Evolutionary conservation across 2,113 vertebrate species (phyloP), one percentile per base, ranked within the genome.

Genomic region (Willisornis vidua): DNA sequence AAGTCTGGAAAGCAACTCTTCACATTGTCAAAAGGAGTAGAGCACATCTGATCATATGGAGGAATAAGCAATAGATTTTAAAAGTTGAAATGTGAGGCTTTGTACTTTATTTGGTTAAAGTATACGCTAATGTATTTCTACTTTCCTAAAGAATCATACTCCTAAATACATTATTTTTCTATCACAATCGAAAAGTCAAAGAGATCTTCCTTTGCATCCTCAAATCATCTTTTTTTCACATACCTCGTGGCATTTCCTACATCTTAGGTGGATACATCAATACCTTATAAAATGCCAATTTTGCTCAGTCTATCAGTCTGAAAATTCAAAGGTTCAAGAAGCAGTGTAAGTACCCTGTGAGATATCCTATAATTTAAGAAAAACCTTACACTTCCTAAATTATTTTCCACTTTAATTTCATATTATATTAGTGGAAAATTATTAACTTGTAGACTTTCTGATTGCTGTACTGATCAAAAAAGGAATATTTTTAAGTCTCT

Each of bases 331-430:
- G 91, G 52, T 82, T 95, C 79, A 89, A 89, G 76, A 29, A 86
- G 52, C 15, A 62, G 12, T 37, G 3, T 59, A 84, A 93, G 59
- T 68, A 85, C 14, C 22, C 18, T 62, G 14, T 81, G 76, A 90
- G 93, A 89, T 61, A 75, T 22, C 41, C 45, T 65, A 28, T 93
- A 68, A 95, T 85, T 93, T 90, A 90, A 72, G 70, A 89, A 94
- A 94, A 81, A 13, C 45, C 25, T 84, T 68, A 75, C 20, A 8
- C 17, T 46, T 87, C 33, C 57, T 74, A 81, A 92, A 77, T 83
- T 88, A 81, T 84, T 68, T 96, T 93, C 72, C n/a, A 51, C 57
- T 61, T 72, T 68, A 11, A 16, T 93, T 90, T 88, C 39, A 92
- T 48, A 52, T 9, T 83, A 31, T 58, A 46, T 49, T 93, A 86